A percentile compares a stretch with the other conserved stretches of the same genome.
Evolutionary conservation across 2,797 vertebrate genomes (phyloP).

Genomic region (Austrolebias charrua): DNA sequence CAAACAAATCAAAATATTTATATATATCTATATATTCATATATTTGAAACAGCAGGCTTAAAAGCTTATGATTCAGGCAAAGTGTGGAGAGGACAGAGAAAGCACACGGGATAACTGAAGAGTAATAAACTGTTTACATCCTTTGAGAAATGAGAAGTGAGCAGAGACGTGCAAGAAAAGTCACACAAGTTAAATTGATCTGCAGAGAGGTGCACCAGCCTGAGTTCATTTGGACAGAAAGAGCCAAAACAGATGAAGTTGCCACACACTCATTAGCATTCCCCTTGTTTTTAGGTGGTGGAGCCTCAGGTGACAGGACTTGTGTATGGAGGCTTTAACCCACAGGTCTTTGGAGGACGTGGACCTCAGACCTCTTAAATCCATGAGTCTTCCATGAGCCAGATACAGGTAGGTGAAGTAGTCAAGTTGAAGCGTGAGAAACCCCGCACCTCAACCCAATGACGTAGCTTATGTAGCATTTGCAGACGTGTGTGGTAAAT

Average conservation of each 20-base stretch:
- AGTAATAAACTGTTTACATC: conserved; percentile 20
- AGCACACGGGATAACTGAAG: conserved; percentile 1
- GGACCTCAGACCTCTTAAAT: conserved; percentile 6
- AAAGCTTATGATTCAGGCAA: conserved; percentile 72
- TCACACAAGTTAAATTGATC: conserved; percentile 34
- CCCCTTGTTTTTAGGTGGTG: not conserved
- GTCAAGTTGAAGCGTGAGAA: conserved; percentile 12
- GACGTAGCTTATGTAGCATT: conserved; percentile 18
- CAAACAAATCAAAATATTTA: conserved; percentile 57
- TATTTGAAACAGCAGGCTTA: conserved; percentile 68
- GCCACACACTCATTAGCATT: not conserved
- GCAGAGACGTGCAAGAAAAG: conserved; percentile 56
- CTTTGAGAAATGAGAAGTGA: conserved; percentile 22
- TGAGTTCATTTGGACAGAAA: conserved; percentile 6
- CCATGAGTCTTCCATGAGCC: not conserved
- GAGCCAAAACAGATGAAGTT: not conserved
- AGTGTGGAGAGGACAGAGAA: conserved; percentile 16
- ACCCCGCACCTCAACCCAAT: conserved; percentile 10
- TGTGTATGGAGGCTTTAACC: conserved; percentile 15
- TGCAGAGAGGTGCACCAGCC: conserved; percentile 24
- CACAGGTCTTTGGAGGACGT: conserved; percentile 11
- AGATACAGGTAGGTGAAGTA: not conserved
- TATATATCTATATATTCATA: conserved; percentile 31
- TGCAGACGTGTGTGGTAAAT: conserved; percentile 25
- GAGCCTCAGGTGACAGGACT: conserved; percentile 1